These are phyloP conservation scores for Aegithalos caudatus DNA, from an alignment of 2,113 vertebrate genomes.

Conservation along the genomic window DNA sequence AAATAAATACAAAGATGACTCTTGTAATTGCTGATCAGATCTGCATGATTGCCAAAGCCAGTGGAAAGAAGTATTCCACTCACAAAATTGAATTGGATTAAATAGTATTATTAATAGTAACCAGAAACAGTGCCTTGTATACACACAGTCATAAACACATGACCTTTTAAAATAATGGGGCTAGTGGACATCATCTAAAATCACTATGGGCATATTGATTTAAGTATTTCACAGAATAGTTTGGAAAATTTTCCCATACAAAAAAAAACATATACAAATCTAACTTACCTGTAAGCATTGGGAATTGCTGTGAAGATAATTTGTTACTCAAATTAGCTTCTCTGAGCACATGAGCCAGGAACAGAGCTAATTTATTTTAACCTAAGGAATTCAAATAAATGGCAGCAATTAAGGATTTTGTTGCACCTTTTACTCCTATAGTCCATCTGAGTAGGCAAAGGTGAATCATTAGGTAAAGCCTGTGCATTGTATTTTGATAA, in stretches of 20 bases:
- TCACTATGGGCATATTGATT: background rate
- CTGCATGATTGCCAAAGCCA: background rate
- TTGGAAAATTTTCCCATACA: background rate
- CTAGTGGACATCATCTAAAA: background rate
- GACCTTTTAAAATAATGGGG: background rate
- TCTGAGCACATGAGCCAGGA: background rate
- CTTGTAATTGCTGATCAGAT: background rate
- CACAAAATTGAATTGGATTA: background rate
- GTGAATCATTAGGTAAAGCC: background rate
- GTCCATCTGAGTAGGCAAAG: background rate
- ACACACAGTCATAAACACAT: background rate
- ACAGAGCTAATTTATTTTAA: background rate
- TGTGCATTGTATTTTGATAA: background rate
- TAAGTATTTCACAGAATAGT: background rate
- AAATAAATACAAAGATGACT: background rate
- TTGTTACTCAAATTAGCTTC: background rate
- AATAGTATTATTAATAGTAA: background rate
- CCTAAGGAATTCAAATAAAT: background rate
- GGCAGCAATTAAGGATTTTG: background rate
- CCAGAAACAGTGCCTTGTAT: background rate
- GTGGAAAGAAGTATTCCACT: background rate
- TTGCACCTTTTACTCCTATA: background rate
- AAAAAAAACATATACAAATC: rapidly evolving
- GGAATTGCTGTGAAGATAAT: background rate
- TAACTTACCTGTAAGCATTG: background rate